These are phyloP conservation scores for Perccottus glenii DNA, from an alignment of 2,113 vertebrate genomes.

Conservation along the genomic window DNA sequence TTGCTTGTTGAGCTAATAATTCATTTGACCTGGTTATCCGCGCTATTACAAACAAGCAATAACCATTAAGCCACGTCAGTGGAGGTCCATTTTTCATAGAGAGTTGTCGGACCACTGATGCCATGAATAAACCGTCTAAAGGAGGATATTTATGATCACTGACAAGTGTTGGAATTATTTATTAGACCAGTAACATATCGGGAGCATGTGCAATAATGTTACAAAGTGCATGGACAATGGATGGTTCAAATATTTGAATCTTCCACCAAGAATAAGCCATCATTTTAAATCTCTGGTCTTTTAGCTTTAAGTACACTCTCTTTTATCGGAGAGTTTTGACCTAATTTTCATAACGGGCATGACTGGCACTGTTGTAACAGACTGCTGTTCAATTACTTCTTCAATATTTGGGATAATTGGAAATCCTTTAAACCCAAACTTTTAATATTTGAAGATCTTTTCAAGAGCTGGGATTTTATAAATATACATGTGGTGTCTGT, in stretches of 20 bases:
- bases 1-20: slow-evolving; percentile 31
- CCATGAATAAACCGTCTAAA: background rate
- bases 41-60: slow-evolving; percentile 36
- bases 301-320: background rate
- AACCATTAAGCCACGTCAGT: slow-evolving; percentile 27
- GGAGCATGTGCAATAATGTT: background rate
- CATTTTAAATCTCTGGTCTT: background rate
- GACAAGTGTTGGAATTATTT: slow-evolving; percentile 7
- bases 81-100: slow-evolving; percentile 33
- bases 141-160: slow-evolving; percentile 3
- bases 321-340: background rate
- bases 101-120: slow-evolving; percentile 19
- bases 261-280: background rate
- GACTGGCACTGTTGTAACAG: too few species aligned
- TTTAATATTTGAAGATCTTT: too few species aligned
- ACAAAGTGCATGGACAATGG: background rate
- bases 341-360: too few species aligned
- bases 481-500: too few species aligned
- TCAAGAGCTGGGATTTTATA: too few species aligned
- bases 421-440: too few species aligned
- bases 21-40: slow-evolving; percentile 32
- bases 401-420: too few species aligned
- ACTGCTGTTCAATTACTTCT: too few species aligned
- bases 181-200: slow-evolving; percentile 11
- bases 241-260: background rate